phyloP scores from a whole-genome alignment of 2,797 vertebrate genomes.

The Scolopax rusticola region DNA sequence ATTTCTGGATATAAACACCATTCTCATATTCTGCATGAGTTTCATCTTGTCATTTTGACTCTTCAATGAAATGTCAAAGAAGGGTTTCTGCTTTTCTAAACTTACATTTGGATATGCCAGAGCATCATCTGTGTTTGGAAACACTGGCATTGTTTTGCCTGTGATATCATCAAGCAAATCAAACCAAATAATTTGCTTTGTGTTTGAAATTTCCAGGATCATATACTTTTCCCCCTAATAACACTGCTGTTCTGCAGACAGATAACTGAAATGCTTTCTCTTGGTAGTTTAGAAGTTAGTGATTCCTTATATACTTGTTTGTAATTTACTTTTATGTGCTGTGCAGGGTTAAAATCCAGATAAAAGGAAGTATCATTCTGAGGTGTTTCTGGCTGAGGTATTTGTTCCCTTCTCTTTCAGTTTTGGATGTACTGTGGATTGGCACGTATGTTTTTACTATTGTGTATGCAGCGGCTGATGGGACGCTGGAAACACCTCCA shows the following conservation, averaged over 20 bases:
- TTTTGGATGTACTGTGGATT: constrained; percentile 95
- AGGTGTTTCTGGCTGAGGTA: neutral
- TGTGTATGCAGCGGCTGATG: constrained; percentile 90
- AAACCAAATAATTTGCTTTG: neutral
- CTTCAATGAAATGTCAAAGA: neutral
- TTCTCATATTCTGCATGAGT: neutral
- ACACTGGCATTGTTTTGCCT: neutral
- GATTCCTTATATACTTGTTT: neutral
- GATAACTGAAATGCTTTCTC: neutral
- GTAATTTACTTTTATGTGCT: neutral
- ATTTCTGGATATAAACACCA: neutral
- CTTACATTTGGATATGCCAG: neutral
- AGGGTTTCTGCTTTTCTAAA: no score
- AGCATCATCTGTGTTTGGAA: neutral
- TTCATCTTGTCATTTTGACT: neutral
- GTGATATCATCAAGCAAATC: neutral
- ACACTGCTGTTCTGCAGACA: neutral
- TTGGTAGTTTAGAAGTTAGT: neutral
- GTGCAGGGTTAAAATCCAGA: neutral
- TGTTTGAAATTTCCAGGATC: neutral
- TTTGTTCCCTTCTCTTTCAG: constrained; percentile 77
- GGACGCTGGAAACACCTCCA: constrained; percentile 89
- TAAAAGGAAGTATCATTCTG: neutral
- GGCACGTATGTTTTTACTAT: constrained; percentile 92
- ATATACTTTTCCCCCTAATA: neutral